Evolutionary conservation across 2,113 vertebrate genomes (phyloP), one percentile per base, ranked within the genome.

Genomic region (Bostrychus sinensis): DNA sequence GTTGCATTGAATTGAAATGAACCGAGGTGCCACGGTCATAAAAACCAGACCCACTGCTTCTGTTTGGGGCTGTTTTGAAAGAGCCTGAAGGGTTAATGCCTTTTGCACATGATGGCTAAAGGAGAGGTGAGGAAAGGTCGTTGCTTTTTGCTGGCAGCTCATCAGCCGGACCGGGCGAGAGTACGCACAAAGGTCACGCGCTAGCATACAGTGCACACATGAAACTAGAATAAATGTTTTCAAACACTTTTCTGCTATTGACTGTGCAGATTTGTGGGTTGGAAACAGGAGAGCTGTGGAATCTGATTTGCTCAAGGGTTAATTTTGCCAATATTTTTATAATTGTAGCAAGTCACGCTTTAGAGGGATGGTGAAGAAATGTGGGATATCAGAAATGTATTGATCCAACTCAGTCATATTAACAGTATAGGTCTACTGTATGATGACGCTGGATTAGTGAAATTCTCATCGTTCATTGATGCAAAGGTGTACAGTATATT

Each of bases 61-160:
- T 85, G 70, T 80, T 62, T 75, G 72, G 20, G 57, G 59, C 71
- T 32, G 56, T 73, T 41, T 66, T 76, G 63, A 66, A 66, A 70
- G 41, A 41, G 22, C 37, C 30, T 59, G 37, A 83, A 75, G 75
- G 76, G 86, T 86, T 87, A 86, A 90, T 63, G 70, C 54, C 59
- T 70, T 84, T 78, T 41, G 14, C 81, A 77, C 66, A 60, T 64
- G 73, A 57, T 42, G 70, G 66, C 64, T 73, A 43, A 26, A 56
- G 30, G 54, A 68, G 60, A 75, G 23, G 67, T 54, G 39, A 46
- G 45, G 62, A 62, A 59, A 75, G 80, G 78, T 87, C 66, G 62
- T 66, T 61, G 25, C 45, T 77, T 68, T 83, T 60, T 56, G 71
- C 32, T 75, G 81, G 74, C 79, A 85, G 80, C 73, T 87, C 86